Percentiles rank a stretch among this genome's conserved stretches.
These are phyloP conservation scores for Xestia c-nigrum DNA, from an alignment of 2,888 invertebrate species.

Conservation along the genomic window DNA sequence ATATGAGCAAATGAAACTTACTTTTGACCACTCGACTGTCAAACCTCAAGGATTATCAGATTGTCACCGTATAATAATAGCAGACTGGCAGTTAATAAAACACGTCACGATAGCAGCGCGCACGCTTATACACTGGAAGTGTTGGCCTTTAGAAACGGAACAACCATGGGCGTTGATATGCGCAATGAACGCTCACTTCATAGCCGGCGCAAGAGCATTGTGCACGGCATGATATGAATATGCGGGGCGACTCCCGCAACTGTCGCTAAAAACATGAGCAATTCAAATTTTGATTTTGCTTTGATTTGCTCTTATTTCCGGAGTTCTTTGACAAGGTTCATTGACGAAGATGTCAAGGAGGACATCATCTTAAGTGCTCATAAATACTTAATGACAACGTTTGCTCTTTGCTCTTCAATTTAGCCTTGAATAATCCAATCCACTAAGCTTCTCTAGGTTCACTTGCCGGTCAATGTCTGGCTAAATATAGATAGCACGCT, in stretches of 20 bases:
- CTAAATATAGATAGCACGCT: slow-evolving; percentile 48
- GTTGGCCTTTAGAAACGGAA: slow-evolving; percentile 45
- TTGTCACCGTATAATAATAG: slow-evolving; percentile 53
- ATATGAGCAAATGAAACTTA: slow-evolving; percentile 41
- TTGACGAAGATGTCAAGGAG: slow-evolving; percentile 9
- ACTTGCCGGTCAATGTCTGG: slow-evolving; percentile 38
- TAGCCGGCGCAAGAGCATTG: slow-evolving; percentile 59
- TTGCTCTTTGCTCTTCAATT: slow-evolving; percentile 16
- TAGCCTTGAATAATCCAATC: slow-evolving; percentile 11
- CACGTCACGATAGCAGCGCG: slow-evolving; percentile 63
- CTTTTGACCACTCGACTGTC: slow-evolving; percentile 40
- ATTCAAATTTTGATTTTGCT: not conserved
- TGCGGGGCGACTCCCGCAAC: slow-evolving; percentile 16
- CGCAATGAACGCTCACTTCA: slow-evolving; percentile 42
- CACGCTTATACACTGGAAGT: slow-evolving; percentile 57
- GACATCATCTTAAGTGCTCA: not conserved
- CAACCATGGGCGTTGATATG: slow-evolving; percentile 53
- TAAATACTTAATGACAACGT: not conserved
- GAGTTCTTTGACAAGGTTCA: slow-evolving; percentile 3
- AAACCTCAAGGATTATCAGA: slow-evolving; percentile 46
- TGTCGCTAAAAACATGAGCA: slow-evolving; percentile 12
- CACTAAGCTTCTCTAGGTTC: slow-evolving; percentile 8
- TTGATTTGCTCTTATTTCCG: not conserved
- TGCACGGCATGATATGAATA: slow-evolving; percentile 36
- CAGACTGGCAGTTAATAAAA: slow-evolving; percentile 35